A percentile compares a stretch with the other conserved stretches of the same genome.
Conservation (phyloP, 2,888 invertebrate genomes). For the Lepidocyrtoides sp. region DNA sequence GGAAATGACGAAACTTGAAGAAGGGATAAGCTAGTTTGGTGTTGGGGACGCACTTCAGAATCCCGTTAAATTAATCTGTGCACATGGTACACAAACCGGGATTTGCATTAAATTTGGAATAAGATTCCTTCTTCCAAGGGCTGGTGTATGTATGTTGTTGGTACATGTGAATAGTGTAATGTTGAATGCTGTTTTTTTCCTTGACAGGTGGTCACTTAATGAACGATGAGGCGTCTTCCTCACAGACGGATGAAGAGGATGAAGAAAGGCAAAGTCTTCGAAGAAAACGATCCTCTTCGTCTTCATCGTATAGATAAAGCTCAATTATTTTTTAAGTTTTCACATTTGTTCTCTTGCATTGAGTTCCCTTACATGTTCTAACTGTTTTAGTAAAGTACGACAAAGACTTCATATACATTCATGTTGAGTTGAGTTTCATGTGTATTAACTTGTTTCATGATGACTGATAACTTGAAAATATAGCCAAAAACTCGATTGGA, state of each 20-base stretch:
- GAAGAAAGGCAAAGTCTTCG: conserved; percentile 72
- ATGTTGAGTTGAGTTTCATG: not conserved
- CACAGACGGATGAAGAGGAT: conserved; percentile 82
- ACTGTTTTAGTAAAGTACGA: conserved; percentile 18
- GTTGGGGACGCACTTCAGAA: not conserved
- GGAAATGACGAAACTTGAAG: not conserved
- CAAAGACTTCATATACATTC: conserved; percentile 33
- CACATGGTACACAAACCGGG: conserved; percentile 47
- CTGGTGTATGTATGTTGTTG: too few species aligned
- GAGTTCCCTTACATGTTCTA: too few species aligned
- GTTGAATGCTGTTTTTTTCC: not conserved
- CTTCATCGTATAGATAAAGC: conserved; percentile 72
- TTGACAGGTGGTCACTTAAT: conserved; percentile 80
- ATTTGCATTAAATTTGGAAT: not conserved
- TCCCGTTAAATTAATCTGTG: not conserved
- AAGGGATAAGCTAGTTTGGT: not conserved
- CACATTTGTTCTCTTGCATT: too few species aligned
- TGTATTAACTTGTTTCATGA: conserved; percentile 3
- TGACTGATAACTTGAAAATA: conserved; percentile 5
- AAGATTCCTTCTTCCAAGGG: conserved; percentile 8
- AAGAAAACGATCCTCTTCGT: conserved; percentile 48
- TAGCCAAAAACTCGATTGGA: not conserved
- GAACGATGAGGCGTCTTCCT: conserved; percentile 80
- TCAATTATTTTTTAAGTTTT: conserved; percentile 28
- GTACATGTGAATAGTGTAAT: too few species aligned